Evolutionary conservation across 2,888 invertebrate species (phyloP).

Genomic region (Andrena bicolor): DNA sequence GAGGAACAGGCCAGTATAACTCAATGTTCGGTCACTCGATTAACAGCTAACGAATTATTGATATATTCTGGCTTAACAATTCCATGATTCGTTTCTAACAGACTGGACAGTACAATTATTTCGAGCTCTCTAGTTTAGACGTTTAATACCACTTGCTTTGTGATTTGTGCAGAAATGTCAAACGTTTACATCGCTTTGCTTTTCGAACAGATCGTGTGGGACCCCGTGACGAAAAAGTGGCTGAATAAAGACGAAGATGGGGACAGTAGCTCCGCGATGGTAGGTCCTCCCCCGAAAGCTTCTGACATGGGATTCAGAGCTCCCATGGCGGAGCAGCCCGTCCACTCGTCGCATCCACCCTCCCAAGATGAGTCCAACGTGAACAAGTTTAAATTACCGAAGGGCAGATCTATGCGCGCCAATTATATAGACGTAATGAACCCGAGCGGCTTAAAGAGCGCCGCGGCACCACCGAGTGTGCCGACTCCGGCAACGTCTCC

Average conservation of each 20-base stretch:
- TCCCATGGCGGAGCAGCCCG: constrained; percentile 71
- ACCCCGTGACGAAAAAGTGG: constrained; percentile 94
- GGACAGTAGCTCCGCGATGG: constrained; percentile 85
- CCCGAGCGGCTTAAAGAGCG: constrained; percentile 87
- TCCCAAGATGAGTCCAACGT: constrained; percentile 59
- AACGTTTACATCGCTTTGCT: background rate
- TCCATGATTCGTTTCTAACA: constrained; percentile 52
- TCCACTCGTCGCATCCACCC: constrained; percentile 38
- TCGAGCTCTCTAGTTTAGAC: constrained; percentile 47
- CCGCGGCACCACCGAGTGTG: constrained; percentile 76
- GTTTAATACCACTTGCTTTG: background rate
- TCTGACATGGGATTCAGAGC: constrained; percentile 85
- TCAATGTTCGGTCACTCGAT: constrained; percentile 53
- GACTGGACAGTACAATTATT: constrained; percentile 14
- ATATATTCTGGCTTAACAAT: constrained; percentile 43
- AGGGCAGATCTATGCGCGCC: constrained; percentile 89
- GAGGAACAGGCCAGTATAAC: constrained; percentile 79
- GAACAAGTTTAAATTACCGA: constrained; percentile 91
- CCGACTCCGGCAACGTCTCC: constrained; percentile 84
- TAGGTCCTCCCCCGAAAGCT: constrained; percentile 91
- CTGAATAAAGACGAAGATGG: constrained; percentile 92
- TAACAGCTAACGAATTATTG: constrained; percentile 59
- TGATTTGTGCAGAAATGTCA: background rate
- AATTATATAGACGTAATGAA: constrained; percentile 95
- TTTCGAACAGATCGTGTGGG: constrained; percentile 94